Base-by-base conservation (phyloP, 2,888 invertebrate genomes). In the Agrilus biguttatus region DNA sequence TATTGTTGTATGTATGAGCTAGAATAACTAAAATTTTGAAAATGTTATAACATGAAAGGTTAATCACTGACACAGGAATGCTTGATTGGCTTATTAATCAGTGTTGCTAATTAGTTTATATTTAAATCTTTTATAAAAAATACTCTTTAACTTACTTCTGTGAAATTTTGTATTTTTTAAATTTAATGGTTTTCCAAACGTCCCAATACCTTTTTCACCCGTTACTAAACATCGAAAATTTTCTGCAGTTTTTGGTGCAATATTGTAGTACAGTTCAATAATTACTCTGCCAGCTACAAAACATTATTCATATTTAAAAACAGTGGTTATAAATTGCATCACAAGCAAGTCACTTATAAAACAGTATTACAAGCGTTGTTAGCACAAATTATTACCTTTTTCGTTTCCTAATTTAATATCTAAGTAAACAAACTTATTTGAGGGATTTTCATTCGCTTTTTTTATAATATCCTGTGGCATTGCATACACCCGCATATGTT, bases 181-280 rank as follows among this genome's bases (percentile, higher is more conserved):
- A 65, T 87, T 85, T 37, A 97, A 69, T 4, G 80, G 80, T 58
- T 82, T 83, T 3, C 80, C 80, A 52, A 67, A 56, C 14, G 55
- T 56, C 0, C 89, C 87, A 49, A 75, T 59, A 2, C 92, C 91
- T 49, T 74, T 80, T 65, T 95, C 91, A 3, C 93, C 93, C 0
- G 93, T 93, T 61, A 96, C 96, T 1, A 97, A 67, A 2, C 82
- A 80, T 51, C 91, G 73, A 62, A 95, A 95, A 68, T 96, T 95
- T 66, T 93, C 92, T 37, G 81, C 85, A 4, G 92, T 88, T 60
- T 75, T 81, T 19, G 95, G 93, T 46, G 85, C 87, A 41, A 81
- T 67, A 69, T 92, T 79, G 57, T 78, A 80, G 62, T 81, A 84
- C 44, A 96, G 69, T 66, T 93, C 88, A 59, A 95, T 83, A 14